phyloP scores from a whole-genome alignment of 2,888 invertebrate genomes.

The Drosophila fulvimacula region DNA sequence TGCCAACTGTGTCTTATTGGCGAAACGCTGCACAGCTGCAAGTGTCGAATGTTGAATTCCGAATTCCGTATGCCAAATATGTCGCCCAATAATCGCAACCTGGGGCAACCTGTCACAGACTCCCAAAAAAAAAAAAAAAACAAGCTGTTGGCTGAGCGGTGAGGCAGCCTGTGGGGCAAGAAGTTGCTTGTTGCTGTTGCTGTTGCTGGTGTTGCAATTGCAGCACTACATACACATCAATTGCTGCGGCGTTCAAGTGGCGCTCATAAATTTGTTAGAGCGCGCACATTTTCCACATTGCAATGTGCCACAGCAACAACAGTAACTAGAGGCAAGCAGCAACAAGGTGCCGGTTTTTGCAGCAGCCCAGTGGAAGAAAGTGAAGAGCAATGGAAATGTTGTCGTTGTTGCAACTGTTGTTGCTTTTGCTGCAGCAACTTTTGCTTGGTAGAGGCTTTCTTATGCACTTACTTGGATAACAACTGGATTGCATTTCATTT shows the following conservation, averaged over 20 bases:
- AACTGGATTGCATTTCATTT: slow-evolving; percentile 75
- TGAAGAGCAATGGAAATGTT: slow-evolving; percentile 72
- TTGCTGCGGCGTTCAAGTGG: slow-evolving; percentile 54
- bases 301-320: slow-evolving; percentile 48
- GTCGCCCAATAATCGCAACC: slow-evolving; percentile 55
- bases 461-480: slow-evolving; percentile 64
- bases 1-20: slow-evolving; percentile 10
- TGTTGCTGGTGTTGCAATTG: slow-evolving; percentile 47
- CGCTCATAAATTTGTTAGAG: slow-evolving; percentile 75
- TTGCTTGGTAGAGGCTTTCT: slow-evolving; percentile 57
- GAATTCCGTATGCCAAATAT: slow-evolving; percentile 51
- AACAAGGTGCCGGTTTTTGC: slow-evolving; percentile 49
- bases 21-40: slow-evolving; percentile 58
- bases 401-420: slow-evolving; percentile 38
- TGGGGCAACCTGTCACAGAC: slow-evolving; percentile 54
- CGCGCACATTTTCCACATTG: slow-evolving; percentile 73
- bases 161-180: neutral
- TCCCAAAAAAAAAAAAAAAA: slow-evolving; percentile 42
- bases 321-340: slow-evolving; percentile 5
- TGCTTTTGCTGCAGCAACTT: slow-evolving; percentile 31
- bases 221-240: slow-evolving; percentile 38
- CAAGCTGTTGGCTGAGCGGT: slow-evolving; percentile 11
- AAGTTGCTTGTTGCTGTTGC: slow-evolving; percentile 17
- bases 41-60: slow-evolving; percentile 51
- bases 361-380: slow-evolving; percentile 60